Base-by-base conservation (phyloP, 2,797 vertebrate genomes). In the Echeneis naucrates region DNA sequence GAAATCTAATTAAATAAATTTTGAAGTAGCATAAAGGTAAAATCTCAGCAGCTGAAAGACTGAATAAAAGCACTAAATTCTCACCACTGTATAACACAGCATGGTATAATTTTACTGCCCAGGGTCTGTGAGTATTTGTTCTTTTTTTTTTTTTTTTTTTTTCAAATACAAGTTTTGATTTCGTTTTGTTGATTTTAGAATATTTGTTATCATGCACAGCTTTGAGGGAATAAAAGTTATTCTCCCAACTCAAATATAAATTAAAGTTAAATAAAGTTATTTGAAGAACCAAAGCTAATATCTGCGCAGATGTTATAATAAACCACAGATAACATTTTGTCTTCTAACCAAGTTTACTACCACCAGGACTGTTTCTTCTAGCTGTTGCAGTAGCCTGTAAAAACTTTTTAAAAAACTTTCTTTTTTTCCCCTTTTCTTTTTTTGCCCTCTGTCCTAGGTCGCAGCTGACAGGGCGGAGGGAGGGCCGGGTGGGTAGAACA, bases 401-500 rank as follows among this genome's bases (percentile, higher is more conserved):
- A 92, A 91, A 89, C 71, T 87, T 89, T 90, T 83, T 61, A 37
- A 42, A 61, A 71, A 83, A 82, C 70, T 87, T 81, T 86, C 54
- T 84, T 89, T 77, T 81, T 24, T 57, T 63, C 60, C n/a, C 48
- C 65, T 30, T 72, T 61, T 77, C 23, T 85, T 80, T 83, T 76
- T 80, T 79, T 90, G 81, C 89, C 89, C 89, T 92, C 87, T 92
- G 92, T 92, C 91, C 92, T 86, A 92, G 92, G 92, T 93, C 87
- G 90, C 92, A 94, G 93, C 93, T 94, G 94, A 94, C 90, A 83
- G 87, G 90, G 89, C 74, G 83, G 88, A 86, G 90, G 89, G 91
- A 88, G 89, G 91, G 92, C 78, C 74, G 87, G 92, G 92, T 84
- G 90, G 89, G 84, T 87, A 93, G 93, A 95, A 95, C 95, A 95